Evolutionary conservation across 2,113 vertebrate genomes (phyloP).

Genomic region (Indicator indicator): DNA sequence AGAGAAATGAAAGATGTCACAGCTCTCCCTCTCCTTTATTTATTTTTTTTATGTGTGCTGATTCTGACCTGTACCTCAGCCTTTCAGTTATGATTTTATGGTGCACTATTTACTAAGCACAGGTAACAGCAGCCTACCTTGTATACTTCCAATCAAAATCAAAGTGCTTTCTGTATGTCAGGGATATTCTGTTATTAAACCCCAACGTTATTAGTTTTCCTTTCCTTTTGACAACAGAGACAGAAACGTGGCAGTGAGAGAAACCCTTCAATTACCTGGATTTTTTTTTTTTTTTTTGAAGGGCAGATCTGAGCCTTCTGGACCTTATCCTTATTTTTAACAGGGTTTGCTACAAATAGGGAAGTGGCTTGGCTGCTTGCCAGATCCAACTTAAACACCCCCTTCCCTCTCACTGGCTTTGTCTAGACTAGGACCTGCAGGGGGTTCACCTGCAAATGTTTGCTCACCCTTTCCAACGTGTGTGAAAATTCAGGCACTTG

Average conservation of each 20-base stretch:
- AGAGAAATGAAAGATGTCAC: constrained; percentile 35
- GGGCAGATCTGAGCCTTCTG: constrained; percentile 41
- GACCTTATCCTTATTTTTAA: constrained; percentile 54
- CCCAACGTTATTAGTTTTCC: constrained; percentile 51
- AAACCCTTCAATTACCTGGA: constrained; percentile 59
- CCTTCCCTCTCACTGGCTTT: neutral
- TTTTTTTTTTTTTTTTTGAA: constrained; percentile 27
- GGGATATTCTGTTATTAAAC: constrained; percentile 61
- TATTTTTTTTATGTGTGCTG: neutral
- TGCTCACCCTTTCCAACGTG: neutral
- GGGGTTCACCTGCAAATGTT: constrained; percentile 13
- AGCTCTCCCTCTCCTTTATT: neutral
- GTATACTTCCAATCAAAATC: constrained; percentile 52
- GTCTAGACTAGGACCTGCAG: constrained; percentile 14
- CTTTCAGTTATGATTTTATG: constrained; percentile 28
- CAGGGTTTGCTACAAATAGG: neutral
- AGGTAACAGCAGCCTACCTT: constrained; percentile 40
- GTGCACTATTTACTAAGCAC: neutral
- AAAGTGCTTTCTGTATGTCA: constrained; percentile 36
- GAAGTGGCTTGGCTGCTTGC: neutral
- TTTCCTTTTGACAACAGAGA: constrained; percentile 54
- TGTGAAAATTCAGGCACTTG: neutral
- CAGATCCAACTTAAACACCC: neutral
- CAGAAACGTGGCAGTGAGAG: constrained; percentile 6
- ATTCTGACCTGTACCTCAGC: constrained; percentile 12